Conservation (phyloP, 2,888 invertebrate genomes). For the Glyphotaelius pellucidus region DNA sequence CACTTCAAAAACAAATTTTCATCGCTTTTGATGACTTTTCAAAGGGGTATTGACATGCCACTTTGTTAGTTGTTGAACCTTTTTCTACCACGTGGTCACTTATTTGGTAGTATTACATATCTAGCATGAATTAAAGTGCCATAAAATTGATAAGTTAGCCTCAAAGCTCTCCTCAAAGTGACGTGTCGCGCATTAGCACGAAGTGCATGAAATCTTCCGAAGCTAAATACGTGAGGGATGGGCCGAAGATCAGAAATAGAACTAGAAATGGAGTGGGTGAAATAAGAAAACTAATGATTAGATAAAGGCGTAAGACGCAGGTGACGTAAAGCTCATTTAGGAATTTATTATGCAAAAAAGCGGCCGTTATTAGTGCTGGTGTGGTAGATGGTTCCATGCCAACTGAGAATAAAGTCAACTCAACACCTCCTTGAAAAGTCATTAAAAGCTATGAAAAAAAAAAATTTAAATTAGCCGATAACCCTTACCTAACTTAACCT, state of each 20-base stretch:
- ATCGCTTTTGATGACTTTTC: too few species aligned
- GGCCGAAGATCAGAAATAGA: not conserved
- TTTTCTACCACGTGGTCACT: not conserved
- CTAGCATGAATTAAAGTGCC: not conserved
- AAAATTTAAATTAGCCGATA: too few species aligned
- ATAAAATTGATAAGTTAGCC: not conserved
- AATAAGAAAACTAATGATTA: not conserved
- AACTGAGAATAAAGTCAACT: too few species aligned
- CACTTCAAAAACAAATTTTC: too few species aligned
- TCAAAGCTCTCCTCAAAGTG: not conserved
- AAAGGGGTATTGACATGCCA: too few species aligned
- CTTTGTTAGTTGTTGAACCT: too few species aligned
- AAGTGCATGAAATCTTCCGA: not conserved
- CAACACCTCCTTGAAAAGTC: too few species aligned
- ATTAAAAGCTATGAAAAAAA: too few species aligned
- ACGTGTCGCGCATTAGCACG: constrained; percentile 28
- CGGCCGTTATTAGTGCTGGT: too few species aligned
- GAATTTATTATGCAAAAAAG: not conserved
- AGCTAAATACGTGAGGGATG: constrained; percentile 27
- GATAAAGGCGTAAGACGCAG: not conserved
- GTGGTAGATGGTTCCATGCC: too few species aligned
- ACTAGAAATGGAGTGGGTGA: not conserved
- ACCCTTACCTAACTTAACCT: too few species aligned
- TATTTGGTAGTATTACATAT: not conserved
- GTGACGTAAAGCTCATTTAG: not conserved